Percentiles rank a stretch among this genome's conserved stretches.
Conservation (phyloP, 2,797 vertebrate species). For the Ibycter americanus region DNA sequence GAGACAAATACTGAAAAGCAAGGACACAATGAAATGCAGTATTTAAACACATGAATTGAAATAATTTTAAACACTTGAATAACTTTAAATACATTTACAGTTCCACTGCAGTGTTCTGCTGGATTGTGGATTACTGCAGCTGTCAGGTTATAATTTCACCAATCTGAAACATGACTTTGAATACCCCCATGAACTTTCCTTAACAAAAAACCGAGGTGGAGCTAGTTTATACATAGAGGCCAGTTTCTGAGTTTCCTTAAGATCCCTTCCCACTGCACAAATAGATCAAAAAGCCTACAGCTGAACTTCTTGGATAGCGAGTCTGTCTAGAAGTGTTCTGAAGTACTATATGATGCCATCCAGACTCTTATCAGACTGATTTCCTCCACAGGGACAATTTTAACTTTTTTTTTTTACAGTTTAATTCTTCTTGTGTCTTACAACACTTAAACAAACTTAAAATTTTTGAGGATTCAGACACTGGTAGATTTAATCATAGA, state of each 20-base stretch:
- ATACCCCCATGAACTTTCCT: not conserved
- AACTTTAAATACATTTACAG: not conserved
- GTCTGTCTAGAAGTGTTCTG: not conserved
- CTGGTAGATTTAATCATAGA: not conserved
- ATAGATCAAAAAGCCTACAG: not conserved
- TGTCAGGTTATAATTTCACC: not conserved
- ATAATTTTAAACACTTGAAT: not conserved
- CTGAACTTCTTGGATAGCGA: not conserved
- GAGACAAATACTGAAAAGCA: not conserved
- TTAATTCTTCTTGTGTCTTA: not conserved
- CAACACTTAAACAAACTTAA: not conserved
- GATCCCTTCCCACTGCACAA: not conserved
- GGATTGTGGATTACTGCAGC: not conserved
- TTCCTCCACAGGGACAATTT: not conserved
- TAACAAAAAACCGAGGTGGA: not conserved
- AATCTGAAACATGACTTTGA: not conserved
- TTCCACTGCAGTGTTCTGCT: not conserved
- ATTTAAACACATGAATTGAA: not conserved
- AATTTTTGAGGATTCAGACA: not conserved
- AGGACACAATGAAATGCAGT: not conserved
- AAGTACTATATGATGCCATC: not conserved
- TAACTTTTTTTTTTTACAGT: not conserved
- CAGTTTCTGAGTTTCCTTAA: not conserved
- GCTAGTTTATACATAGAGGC: not conserved
- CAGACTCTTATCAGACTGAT: not conserved